Evolutionary conservation across 30 jellyfish, hydroid and myxozoan species (phyloP).

Genomic region (Mastigias papua): DNA sequence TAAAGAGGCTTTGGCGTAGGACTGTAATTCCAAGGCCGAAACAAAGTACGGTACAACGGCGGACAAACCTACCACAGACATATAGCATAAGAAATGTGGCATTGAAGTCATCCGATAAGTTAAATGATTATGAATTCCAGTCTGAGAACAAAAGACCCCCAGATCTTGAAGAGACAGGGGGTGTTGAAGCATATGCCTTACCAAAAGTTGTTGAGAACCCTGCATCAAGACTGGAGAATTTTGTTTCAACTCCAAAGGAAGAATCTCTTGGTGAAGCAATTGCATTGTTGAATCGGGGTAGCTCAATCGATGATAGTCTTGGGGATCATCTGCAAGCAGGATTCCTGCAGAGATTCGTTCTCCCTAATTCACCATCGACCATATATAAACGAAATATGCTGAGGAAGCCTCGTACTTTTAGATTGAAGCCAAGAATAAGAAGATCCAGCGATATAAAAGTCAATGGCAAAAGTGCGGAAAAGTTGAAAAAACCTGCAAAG

Average conservation of each 20-base stretch:
- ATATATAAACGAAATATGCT: conserved; percentile 7
- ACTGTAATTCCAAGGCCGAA: conserved; percentile 18
- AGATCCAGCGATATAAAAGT: conserved; percentile 28
- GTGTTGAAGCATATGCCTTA: conserved; percentile 64
- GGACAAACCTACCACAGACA: conserved; percentile 15
- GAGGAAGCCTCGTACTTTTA: not conserved
- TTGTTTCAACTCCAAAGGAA: conserved; percentile 40
- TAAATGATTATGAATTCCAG: conserved; percentile 15
- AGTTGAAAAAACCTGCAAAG: not conserved
- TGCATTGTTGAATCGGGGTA: conserved; percentile 58
- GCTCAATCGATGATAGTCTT: conserved; percentile 64
- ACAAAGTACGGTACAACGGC: not conserved
- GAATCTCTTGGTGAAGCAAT: conserved; percentile 44
- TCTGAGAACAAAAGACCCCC: not conserved
- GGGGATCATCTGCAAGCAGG: conserved; percentile 66
- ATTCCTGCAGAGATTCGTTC: conserved; percentile 35
- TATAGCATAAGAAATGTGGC: not conserved
- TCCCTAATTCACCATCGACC: conserved; percentile 44
- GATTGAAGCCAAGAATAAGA: conserved; percentile 7
- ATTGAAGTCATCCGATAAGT: not conserved
- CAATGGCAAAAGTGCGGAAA: not conserved
- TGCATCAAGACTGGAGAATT: conserved; percentile 38
- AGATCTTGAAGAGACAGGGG: conserved; percentile 32
- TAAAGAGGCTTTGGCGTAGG: conserved; percentile 26
- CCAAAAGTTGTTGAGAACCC: conserved; percentile 22